Evolutionary conservation across 2,113 vertebrate genomes (phyloP), one percentile per base, ranked within the genome.

Genomic region (Zootoca vivipara): DNA sequence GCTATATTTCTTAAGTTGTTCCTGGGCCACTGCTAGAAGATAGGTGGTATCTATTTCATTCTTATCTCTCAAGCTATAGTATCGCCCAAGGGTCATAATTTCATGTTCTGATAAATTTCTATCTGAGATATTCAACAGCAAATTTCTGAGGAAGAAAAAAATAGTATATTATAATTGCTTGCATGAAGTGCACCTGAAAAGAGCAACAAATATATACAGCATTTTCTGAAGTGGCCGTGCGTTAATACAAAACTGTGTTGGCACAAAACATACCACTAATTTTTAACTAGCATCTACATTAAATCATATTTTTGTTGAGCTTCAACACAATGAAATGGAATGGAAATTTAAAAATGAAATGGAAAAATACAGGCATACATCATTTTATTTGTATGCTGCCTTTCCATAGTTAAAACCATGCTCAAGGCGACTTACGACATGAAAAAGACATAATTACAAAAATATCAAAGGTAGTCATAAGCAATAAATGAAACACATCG

Each of bases 81-180:
- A 87, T 82, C 97, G 97, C 15, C 95, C 97, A 42, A 99, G 93
- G 22, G 97, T 98, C 93, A 98, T 92, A 86, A 98, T 92, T 94
- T 99, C 98, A 1, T 99, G 98, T 42, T 98, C 98, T 24, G 94
- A 96, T 86, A 99, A 96, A 0, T 87, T 92, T 86, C 92, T 95
- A 15, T 46, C 94, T 85, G 92, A 93, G 7, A 98, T 92, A 86
- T 87, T 93, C 78, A 95, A 89, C 86, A 99, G 62, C 89, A 98
- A 93, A 58, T 95, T 94, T 94, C 98, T 99, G 95, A 89, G 64
- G 46, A 86, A 89, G 77, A 18, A 73, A 73, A 73, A 72, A 73
- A 73, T 1, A 38, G 46, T 3, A 67, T 28, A 13, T 79, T 33
- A 62, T 52, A 69, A 8, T 18, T 82, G 24, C 16, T 69, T 24